Percentiles rank a stretch among this genome's conserved stretches.
phyloP scores from a whole-genome alignment of 2,113 vertebrate genomes.

The Rhinoptilus africanus region DNA sequence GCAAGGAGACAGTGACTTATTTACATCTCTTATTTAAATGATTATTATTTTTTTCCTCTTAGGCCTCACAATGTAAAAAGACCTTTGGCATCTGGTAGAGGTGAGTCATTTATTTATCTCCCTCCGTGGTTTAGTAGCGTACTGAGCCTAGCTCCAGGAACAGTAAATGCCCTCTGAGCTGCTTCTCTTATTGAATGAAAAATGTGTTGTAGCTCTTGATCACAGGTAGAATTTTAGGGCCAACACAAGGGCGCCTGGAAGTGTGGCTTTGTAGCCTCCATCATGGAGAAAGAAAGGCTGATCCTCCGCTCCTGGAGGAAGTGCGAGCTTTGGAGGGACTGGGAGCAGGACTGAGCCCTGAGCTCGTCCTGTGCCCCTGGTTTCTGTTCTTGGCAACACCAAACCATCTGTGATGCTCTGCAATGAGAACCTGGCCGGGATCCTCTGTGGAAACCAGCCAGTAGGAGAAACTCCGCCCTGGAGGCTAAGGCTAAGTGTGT shows the following conservation, averaged over 20 bases:
- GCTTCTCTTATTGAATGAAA: background rate
- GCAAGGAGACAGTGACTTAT: background rate
- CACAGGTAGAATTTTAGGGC: background rate
- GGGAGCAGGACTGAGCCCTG: background rate
- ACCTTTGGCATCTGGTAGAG: conserved; percentile 78
- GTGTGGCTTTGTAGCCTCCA: background rate
- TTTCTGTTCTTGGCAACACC: background rate
- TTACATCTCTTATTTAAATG: conserved; percentile 6
- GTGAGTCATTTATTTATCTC: conserved; percentile 67
- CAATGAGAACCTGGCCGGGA: background rate
- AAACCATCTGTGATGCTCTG: accelerated
- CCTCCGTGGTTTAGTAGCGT: background rate
- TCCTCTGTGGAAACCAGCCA: background rate
- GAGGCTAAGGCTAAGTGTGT: background rate
- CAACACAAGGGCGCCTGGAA: background rate
- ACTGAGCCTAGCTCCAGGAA: background rate
- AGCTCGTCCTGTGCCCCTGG: background rate
- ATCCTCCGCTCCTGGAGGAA: background rate
- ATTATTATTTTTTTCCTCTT: background rate
- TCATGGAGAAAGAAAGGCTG: background rate
- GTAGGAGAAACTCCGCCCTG: background rate
- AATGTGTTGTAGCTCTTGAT: background rate
- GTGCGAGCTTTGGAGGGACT: background rate
- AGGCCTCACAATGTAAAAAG: conserved; percentile 87
- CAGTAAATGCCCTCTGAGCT: background rate